Evolutionary conservation across 2,888 invertebrate genomes (phyloP), one percentile per base, ranked within the genome.

Genomic region (Eristalis intricaria): DNA sequence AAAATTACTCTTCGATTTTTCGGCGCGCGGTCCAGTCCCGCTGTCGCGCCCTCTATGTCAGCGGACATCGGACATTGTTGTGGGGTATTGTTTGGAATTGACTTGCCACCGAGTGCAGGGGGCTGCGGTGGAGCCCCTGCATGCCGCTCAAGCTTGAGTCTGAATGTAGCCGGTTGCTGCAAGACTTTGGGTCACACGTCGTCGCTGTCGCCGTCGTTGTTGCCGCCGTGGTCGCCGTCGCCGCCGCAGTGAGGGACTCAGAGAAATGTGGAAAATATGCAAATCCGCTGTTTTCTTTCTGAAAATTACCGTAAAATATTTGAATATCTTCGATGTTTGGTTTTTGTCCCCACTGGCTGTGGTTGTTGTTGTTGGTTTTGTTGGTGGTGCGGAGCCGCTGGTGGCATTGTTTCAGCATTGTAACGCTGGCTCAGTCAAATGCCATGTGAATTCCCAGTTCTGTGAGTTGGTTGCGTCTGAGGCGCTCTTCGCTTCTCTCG

Each of bases 321-420:
- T 84, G 88, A 88, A 88, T 88, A 84, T 84, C 87, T 88, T 80
- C 89, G 80, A 88, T 89, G 81, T 84, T 90, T 89, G 89, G 83
- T 83, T 88, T 85, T 87, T 73, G 76, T 88, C 56, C 19, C 50
- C 78, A 71, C 35, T 80, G 78, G 82, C 77, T 32, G 68, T 60
- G 60, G 63, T 82, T n/a, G n/a, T n/a, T 81, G 79, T 88, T 89
- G 63, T 65, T 84, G 61, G 40, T 84, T 70, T 22, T 65, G 63
- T 13, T 63, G 43, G 26, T 68, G 43, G 13, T 65, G 76, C 50
- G 69, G 66, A 76, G 66, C 66, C 38, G 70, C 61, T 80, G 70
- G 68, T 81, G 63, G 82, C 76, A 82, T 85, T 85, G 82, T 85
- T 82, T 82, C 77, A 50, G 73, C 58, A 43, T 85, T 73, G 76